phyloP scores from a whole-genome alignment of 1,140 invertebrate genomes.

The Drosophila asahinai region DNA sequence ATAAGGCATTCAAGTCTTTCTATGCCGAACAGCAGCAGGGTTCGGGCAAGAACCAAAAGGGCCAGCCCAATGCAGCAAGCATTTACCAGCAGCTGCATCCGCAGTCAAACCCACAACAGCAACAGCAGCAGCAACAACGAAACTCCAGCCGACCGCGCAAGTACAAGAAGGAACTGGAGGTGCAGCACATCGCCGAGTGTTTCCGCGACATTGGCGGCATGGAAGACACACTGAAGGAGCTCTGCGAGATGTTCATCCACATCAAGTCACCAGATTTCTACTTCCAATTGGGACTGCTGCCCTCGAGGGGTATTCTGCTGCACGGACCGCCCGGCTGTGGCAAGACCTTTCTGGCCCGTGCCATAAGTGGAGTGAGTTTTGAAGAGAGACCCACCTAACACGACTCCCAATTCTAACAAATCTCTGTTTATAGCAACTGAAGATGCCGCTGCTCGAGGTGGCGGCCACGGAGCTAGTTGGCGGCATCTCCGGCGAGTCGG shows the following conservation, averaged over 20 bases:
- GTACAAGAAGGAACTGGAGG: constrained; percentile 83
- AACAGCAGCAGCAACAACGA: background rate
- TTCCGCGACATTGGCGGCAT: constrained; percentile 91
- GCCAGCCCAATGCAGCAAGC: constrained; percentile 5
- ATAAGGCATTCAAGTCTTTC: background rate
- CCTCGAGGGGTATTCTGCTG: constrained; percentile 91
- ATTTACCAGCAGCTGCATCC: constrained; percentile 19
- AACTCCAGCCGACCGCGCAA: constrained; percentile 30
- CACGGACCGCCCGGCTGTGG: constrained; percentile 71
- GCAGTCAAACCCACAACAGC: background rate
- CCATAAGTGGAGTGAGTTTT: constrained; percentile 94
- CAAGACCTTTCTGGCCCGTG: constrained; percentile 91
- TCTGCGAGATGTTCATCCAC: constrained; percentile 92
- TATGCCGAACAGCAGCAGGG: background rate
- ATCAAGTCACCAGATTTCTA: constrained; percentile 94
- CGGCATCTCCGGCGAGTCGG: constrained; percentile 98
- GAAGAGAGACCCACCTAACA: too few relatives aligned
- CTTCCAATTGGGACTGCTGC: constrained; percentile 90
- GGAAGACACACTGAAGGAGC: constrained; percentile 90
- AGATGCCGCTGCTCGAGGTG: constrained; percentile 93
- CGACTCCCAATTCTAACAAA: background rate
- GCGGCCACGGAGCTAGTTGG: constrained; percentile 96
- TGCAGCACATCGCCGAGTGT: constrained; percentile 77
- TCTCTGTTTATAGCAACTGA: constrained; percentile 86
- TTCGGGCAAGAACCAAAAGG: constrained; percentile 28